Evolutionary conservation across 2,113 vertebrate species (phyloP).

Genomic region (Rousettus leschenaultii): DNA sequence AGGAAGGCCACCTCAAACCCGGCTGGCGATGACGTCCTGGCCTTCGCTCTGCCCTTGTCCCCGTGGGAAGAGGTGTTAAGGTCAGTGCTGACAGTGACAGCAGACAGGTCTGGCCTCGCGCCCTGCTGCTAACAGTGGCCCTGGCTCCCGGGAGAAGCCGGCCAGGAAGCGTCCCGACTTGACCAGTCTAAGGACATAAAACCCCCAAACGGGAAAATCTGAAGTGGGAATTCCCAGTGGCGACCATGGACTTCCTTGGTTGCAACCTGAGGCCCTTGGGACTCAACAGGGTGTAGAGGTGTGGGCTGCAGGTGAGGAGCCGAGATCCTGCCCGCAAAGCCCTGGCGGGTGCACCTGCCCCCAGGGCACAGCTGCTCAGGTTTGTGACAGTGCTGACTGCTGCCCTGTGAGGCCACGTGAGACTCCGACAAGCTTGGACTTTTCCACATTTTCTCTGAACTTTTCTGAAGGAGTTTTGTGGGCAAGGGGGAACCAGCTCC

Average conservation of each 20-base stretch:
- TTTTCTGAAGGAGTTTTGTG: no score
- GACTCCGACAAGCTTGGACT: accelerated
- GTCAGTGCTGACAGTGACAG: accelerated
- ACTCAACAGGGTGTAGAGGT: accelerated
- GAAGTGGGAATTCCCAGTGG: not conserved
- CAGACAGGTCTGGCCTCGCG: not conserved
- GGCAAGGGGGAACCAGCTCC: not conserved
- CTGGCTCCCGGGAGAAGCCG: accelerated
- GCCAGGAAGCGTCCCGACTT: not conserved
- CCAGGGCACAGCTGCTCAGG: accelerated
- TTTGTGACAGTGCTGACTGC: accelerated
- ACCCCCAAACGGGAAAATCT: not conserved
- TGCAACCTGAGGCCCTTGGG: accelerated
- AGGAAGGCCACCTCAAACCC: not conserved
- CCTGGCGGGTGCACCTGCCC: accelerated
- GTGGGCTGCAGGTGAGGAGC: accelerated
- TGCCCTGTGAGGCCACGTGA: accelerated
- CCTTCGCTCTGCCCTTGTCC: not conserved
- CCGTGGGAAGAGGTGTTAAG: not conserved
- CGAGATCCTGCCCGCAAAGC: accelerated
- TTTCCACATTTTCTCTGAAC: not conserved
- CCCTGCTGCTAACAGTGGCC: accelerated
- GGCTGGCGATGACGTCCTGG: accelerated
- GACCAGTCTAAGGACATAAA: not conserved
- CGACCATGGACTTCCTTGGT: not conserved